These are phyloP conservation scores for Himalopsyche anomala DNA, from an alignment of 2,888 invertebrate species.

Conservation along the genomic window DNA sequence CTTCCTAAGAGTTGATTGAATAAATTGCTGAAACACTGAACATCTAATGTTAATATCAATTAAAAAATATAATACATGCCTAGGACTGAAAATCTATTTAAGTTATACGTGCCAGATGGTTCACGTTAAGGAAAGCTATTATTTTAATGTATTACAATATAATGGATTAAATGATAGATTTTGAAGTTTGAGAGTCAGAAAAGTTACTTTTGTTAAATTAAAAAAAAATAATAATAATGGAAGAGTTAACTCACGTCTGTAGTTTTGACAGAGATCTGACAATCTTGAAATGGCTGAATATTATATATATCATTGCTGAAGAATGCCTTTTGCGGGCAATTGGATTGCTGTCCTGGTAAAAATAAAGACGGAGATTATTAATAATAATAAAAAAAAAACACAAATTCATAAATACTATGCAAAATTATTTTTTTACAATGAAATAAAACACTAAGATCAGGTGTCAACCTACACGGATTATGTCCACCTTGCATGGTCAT, in stretches of 20 bases:
- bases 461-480: conserved; percentile 3
- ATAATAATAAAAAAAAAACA: not conserved
- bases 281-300: conserved; percentile 30
- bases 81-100: too few relatives aligned
- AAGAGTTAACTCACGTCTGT: not conserved
- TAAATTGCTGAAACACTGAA: too few relatives aligned
- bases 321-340: conserved; percentile 19
- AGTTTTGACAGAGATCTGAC: conserved; percentile 26
- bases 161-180: too few relatives aligned
- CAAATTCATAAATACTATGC: not conserved
- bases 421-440: not conserved
- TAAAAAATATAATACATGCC: too few relatives aligned
- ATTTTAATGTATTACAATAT: too few relatives aligned
- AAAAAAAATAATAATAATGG: too few relatives aligned
- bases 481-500: conserved; percentile 19
- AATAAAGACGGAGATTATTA: not conserved
- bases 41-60: too few relatives aligned
- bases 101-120: too few relatives aligned
- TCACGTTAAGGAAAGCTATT: too few relatives aligned
- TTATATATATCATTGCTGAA: conserved; percentile 8
- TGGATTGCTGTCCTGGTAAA: not conserved
- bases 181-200: too few relatives aligned
- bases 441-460: not conserved
- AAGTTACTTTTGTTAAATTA: too few relatives aligned
- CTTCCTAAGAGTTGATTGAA: too few relatives aligned